phyloP scores from a whole-genome alignment of 2,888 invertebrate genomes.

The Tipula confusa region DNA sequence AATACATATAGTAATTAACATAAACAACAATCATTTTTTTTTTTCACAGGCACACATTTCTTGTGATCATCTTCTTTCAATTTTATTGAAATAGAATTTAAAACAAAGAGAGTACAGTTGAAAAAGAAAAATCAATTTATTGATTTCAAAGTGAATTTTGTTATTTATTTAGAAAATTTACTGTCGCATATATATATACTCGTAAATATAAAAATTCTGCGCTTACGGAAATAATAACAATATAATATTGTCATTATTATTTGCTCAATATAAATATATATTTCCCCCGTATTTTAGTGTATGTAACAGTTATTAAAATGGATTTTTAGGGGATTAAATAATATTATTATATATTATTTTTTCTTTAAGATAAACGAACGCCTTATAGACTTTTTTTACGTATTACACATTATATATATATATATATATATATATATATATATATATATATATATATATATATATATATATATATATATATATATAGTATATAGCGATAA shows the following conservation, averaged over 20 bases:
- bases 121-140: background rate
- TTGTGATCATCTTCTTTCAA: background rate
- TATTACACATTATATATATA: too few species aligned
- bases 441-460: too few species aligned
- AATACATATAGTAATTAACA: too few species aligned
- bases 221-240: background rate
- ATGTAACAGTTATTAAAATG: conserved; percentile 6
- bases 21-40: too few species aligned
- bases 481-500: background rate
- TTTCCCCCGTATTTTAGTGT: background rate
- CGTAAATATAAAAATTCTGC: background rate
- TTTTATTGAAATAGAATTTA: background rate
- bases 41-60: too few species aligned
- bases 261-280: conserved; percentile 9
- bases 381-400: background rate
- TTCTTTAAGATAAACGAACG: background rate
- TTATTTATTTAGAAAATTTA: background rate
- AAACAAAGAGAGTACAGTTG: background rate
- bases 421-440: too few species aligned
- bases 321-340: background rate
- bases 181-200: background rate
- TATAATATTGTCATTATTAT: background rate
- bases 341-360: too few species aligned
- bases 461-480: too few species aligned
- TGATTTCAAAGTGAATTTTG: conserved; percentile 4